Evolutionary conservation across 2,113 vertebrate genomes (phyloP), one percentile per base, ranked within the genome.

Genomic region (Myiagra hebetior): DNA sequence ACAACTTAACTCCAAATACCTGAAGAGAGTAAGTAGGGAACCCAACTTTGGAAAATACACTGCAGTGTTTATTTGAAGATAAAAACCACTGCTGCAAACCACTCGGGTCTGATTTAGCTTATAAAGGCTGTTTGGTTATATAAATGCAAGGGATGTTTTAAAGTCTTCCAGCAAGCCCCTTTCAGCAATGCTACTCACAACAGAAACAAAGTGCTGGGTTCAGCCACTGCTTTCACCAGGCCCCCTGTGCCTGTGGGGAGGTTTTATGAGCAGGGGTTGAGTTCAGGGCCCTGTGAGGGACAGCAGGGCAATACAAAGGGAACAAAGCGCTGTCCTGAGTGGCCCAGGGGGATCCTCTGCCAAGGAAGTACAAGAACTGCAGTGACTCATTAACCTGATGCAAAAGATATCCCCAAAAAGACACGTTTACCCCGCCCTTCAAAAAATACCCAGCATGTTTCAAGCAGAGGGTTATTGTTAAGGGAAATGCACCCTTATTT

Each of bases 1-100:
- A 62, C 93, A 60, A 84, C 95, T 97, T 86, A 95, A 81, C 69
- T 83, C 80, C 68, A 89, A 92, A 78, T 93, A 94, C 46, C 88
- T 81, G 55, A 84, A 78, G 76, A 88, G 76, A 78, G 41, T 35
- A 89, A 86, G 59, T 27, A 47, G 35, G 65, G 94, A 94, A 78
- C 30, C 11, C 47, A 67, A 7, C 79, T 88, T 70, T 86, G 68
- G 88, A 92, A 94, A 93, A 67, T 72, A 93, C 30, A 3, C 31
- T n/a, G 64, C 91, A 26, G 83, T 27, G 50, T 67, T 93, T 78
- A 89, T 76, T 62, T 74, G 83, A 89, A 72, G 83, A 92, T 86
- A 69, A 91, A 97, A 91, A 63, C 10, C 68, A 37, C 72, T 62
- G 79, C 68, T 82, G 77, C 85, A 85, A 91, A 87, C 65, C 44